Evolutionary conservation across 2,797 vertebrate genomes (phyloP), one percentile per base, ranked within the genome.

Genomic region (Gastrophryne carolinensis): DNA sequence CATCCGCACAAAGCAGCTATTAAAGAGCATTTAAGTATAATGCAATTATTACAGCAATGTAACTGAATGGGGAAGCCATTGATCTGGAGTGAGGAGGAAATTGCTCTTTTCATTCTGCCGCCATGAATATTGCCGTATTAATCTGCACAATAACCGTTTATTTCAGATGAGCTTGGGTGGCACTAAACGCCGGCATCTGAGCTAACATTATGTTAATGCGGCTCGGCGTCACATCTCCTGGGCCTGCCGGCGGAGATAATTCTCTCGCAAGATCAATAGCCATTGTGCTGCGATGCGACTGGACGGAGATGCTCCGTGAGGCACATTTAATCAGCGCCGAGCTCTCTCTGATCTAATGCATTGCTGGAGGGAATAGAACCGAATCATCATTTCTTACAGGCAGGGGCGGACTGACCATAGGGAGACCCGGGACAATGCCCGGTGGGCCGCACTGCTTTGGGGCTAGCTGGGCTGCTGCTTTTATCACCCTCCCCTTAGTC

Each of bases 191-290:
- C 90, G 88, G 78, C 92, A 91, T 89, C 91, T 92, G 89, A 90
- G 89, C 89, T 92, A 92, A 92, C 91, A 91, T 93, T 93, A 92
- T 93, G 91, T 92, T 93, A 93, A 93, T 93, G 89, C 61, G 85
- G 89, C 89, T 91, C 89, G 90, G 91, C 89, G 90, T 91, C 89
- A 89, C 89, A 90, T 90, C 89, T 92, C 89, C 90, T 87, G 89
- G 90, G 87, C 89, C 87, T 89, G 90, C 89, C 91, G 89, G 90
- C 90, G 89, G 91, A 92, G 92, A 92, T 92, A 92, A 92, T 91
- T 91, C 91, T 90, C 66, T 91, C 90, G 85, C 87, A 88, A 88
- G 91, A 92, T 92, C 91, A 92, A 92, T 92, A 92, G 89, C 90
- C 90, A 92, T 92, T 91, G 92, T 90, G 63, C 30, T 29, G 62